Conservation (phyloP, 92 coral and sea anemone genomes). For the Epizoanthus ramosus region DNA sequence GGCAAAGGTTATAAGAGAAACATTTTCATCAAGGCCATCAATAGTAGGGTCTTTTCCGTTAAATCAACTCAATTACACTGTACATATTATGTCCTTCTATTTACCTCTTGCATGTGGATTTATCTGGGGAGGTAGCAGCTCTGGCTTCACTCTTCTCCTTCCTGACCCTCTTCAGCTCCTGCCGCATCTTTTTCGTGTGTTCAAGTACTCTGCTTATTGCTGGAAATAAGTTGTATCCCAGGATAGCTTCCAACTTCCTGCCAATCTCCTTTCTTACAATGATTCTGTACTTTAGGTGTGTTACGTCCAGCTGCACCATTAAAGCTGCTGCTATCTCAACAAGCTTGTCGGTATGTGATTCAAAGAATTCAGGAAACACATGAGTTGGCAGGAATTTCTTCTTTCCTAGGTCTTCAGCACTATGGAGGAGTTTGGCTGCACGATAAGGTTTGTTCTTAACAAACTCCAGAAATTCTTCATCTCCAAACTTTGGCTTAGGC, state of each 20-base stretch:
- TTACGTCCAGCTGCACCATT: slow-evolving; percentile 11
- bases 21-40: too few species aligned
- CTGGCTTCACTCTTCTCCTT: background rate
- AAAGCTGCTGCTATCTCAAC: slow-evolving; percentile 2
- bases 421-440: slow-evolving; percentile 16
- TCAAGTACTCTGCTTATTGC: slow-evolving; percentile 9
- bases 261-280: slow-evolving; percentile 39
- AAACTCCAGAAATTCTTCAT: slow-evolving; percentile 30
- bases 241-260: slow-evolving; percentile 13
- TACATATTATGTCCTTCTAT: too few species aligned
- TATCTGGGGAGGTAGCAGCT: too few species aligned
- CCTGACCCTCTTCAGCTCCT: background rate
- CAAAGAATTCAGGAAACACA: slow-evolving; percentile 30
- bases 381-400: slow-evolving; percentile 35
- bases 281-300: slow-evolving; percentile 15
- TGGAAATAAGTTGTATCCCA: slow-evolving; percentile 40
- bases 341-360: background rate
- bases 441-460: slow-evolving; percentile 26
- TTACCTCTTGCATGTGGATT: too few species aligned
- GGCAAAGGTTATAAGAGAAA: too few species aligned
- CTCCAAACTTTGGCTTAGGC: slow-evolving; percentile 4
- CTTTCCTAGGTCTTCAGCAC: slow-evolving; percentile 29
- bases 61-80: too few species aligned
- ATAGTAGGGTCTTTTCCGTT: too few species aligned
- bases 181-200: background rate